phyloP scores from a whole-genome alignment of 2,113 vertebrate species.

The Dicentrarchus labrax region DNA sequence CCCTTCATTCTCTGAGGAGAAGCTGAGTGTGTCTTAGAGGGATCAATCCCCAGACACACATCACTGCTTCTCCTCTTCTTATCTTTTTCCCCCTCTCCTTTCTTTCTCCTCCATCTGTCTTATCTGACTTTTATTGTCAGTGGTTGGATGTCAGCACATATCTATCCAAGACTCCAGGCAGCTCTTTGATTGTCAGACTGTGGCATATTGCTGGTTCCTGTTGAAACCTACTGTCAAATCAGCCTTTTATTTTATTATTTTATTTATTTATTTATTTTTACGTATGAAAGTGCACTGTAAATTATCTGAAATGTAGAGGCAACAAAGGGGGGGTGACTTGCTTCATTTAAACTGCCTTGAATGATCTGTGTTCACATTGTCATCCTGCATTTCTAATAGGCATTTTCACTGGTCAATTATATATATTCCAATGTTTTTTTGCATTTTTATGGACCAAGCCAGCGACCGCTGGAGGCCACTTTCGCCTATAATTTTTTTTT shows the following conservation, averaged over 20 bases:
- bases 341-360: background rate
- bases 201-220: background rate
- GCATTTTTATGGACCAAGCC: no score
- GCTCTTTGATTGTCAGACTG: conserved; percentile 45
- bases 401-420: background rate
- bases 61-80: conserved; percentile 48
- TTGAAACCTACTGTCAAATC: conserved; percentile 17
- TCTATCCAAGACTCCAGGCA: conserved; percentile 36
- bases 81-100: conserved; percentile 37
- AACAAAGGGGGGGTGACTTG: background rate
- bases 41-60: conserved; percentile 73
- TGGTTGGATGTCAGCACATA: conserved; percentile 39
- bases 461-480: no score
- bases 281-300: background rate
- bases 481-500: no score
- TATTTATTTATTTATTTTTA: conserved; percentile 4
- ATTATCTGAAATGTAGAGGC: background rate
- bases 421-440: no score
- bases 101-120: conserved; percentile 46
- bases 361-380: background rate
- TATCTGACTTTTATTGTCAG: conserved; percentile 61
- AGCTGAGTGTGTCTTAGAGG: conserved; percentile 67
- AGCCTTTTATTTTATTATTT: conserved; percentile 31
- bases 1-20: conserved; percentile 68
- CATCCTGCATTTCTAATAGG: background rate